Evolutionary conservation across 2,113 vertebrate genomes (phyloP).

Genomic region (Geococcyx californianus): DNA sequence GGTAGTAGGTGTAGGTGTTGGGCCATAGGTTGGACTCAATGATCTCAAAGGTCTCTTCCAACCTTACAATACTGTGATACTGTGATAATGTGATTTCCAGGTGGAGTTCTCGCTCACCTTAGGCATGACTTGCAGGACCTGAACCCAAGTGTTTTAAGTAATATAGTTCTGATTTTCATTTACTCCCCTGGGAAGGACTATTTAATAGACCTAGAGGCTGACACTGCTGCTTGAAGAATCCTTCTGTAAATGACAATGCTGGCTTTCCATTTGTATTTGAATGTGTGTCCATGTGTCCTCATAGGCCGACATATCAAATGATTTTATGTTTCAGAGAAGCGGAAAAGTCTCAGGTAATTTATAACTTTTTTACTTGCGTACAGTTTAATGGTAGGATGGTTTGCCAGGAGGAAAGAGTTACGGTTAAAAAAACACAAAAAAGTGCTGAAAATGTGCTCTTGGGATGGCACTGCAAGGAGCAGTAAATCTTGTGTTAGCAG

Average conservation of each 20-base stretch:
- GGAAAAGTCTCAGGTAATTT: not conserved
- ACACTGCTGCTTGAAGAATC: not conserved
- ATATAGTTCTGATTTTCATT: not conserved
- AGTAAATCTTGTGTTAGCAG: slow-evolving; percentile 27
- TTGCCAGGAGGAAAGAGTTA: not conserved
- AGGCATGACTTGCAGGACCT: not conserved
- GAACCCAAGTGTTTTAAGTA: not conserved
- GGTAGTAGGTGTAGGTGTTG: too few relatives aligned
- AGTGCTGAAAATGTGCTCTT: not conserved
- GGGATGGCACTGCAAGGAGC: slow-evolving; percentile 19
- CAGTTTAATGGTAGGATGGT: not conserved
- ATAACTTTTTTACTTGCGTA: not conserved
- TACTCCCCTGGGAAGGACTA: not conserved
- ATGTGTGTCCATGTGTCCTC: not conserved
- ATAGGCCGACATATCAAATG: not conserved
- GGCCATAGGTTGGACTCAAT: too few relatives aligned
- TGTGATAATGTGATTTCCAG: too few relatives aligned
- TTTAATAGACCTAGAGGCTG: not conserved
- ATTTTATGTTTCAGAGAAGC: not conserved
- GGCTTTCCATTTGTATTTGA: not conserved
- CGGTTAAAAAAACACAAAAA: slow-evolving; percentile 14
- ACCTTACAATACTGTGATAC: too few relatives aligned
- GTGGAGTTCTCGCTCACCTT: not conserved
- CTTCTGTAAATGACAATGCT: not conserved
- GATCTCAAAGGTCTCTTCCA: too few relatives aligned